Conservation (phyloP, 2,888 invertebrate genomes). For the Unio delphinus region DNA sequence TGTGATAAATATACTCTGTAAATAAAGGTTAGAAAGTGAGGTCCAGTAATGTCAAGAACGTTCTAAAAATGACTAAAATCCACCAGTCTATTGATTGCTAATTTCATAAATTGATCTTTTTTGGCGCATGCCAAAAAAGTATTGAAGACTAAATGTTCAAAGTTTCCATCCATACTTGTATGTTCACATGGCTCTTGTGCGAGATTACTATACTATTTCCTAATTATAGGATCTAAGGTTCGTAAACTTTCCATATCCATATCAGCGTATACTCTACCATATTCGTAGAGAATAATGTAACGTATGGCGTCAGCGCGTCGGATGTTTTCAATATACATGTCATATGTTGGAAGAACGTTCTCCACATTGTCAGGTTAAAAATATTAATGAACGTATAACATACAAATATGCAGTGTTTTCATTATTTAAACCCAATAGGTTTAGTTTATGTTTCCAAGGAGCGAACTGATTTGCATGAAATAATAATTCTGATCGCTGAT, state of each 20-base stretch:
- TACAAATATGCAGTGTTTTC: conserved; percentile 66
- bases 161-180: conserved; percentile 50
- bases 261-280: conserved; percentile 68
- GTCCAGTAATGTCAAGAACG: conserved; percentile 62
- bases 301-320: conserved; percentile 65
- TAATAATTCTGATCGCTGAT: too few species aligned
- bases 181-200: too few species aligned
- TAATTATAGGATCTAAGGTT: conserved; percentile 47
- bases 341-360: conserved; percentile 45
- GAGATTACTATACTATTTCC: conserved; percentile 36
- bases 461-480: too few species aligned
- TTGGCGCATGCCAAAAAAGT: conserved; percentile 57
- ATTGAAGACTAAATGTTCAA: conserved; percentile 58
- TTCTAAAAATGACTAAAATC: conserved; percentile 57
- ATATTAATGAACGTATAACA: conserved; percentile 68
- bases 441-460: too few species aligned
- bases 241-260: conserved; percentile 63
- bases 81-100: conserved; percentile 51
- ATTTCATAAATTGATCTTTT: conserved; percentile 59
- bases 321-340: conserved; percentile 57
- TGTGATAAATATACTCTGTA: conserved; percentile 41
- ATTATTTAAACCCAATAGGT: neutral
- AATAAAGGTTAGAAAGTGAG: conserved; percentile 52
- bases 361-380: conserved; percentile 50
- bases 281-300: conserved; percentile 23